A percentile compares a stretch with the other conserved stretches of the same genome.
These are phyloP conservation scores for Cynopterus sphinx DNA, from an alignment of 2,797 vertebrate genomes.

Conservation along the genomic window DNA sequence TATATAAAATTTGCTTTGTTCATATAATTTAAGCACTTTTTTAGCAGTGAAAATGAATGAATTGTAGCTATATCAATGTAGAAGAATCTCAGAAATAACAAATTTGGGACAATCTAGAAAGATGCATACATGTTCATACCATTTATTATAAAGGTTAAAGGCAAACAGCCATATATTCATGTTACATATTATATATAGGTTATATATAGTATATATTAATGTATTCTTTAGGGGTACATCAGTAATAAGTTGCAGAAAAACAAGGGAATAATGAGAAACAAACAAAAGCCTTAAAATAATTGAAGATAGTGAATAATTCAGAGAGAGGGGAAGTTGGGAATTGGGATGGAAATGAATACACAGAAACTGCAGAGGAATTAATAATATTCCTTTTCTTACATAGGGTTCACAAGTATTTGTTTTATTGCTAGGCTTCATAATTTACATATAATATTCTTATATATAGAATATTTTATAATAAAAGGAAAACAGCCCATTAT, in stretches of 20 bases:
- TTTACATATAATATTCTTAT: background rate
- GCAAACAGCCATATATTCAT: background rate
- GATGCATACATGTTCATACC: background rate
- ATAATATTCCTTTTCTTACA: background rate
- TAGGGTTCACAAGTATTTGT: background rate
- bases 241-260: constrained; percentile 5
- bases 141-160: constrained; percentile 30
- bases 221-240: background rate
- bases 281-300: background rate
- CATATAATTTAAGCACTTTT: background rate
- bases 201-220: background rate
- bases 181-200: background rate
- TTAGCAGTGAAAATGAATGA: constrained; percentile 28
- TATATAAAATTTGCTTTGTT: background rate
- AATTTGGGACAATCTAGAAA: background rate
- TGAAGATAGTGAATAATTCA: background rate
- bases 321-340: background rate
- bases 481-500: background rate
- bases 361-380: constrained; percentile 2
- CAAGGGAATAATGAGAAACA: background rate
- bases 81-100: constrained; percentile 19
- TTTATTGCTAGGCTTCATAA: constrained; percentile 19
- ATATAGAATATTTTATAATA: constrained; percentile 25
- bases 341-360: background rate
- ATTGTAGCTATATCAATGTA: background rate